Conservation (phyloP, 2,888 invertebrate genomes). For the Habroteleia sp. region DNA sequence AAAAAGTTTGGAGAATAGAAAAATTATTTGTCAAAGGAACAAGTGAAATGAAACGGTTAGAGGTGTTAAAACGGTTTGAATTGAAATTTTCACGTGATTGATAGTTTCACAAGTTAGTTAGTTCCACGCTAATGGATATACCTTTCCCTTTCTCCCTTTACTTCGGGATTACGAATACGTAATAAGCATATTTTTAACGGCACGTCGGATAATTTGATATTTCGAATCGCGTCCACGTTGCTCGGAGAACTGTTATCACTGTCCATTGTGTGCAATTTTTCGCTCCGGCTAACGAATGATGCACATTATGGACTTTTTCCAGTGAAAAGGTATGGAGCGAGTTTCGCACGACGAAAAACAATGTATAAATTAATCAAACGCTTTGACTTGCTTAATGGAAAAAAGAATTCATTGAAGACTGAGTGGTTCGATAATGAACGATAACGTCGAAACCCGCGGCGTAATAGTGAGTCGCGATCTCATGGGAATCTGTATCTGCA, state of each 20-base stretch:
- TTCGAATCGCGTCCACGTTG: no score
- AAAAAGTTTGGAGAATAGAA: not conserved
- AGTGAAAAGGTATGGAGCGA: not conserved
- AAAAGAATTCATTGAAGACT: slow-evolving; percentile 11
- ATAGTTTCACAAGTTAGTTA: slow-evolving; percentile 2
- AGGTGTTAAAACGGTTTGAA: slow-evolving; percentile 12
- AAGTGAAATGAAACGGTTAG: slow-evolving; percentile 1
- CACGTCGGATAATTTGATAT: no score
- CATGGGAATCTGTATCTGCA: slow-evolving; percentile 62
- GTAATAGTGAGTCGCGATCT: slow-evolving; percentile 35
- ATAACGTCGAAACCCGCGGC: slow-evolving; percentile 48
- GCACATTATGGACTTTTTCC: no score
- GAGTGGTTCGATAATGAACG: slow-evolving; percentile 41
- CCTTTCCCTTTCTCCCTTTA: not conserved
- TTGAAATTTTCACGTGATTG: slow-evolving; percentile 13
- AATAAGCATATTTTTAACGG: no score
- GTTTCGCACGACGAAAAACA: slow-evolving; percentile 37
- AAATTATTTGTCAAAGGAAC: not conserved
- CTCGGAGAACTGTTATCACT: no score
- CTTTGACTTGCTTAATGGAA: not conserved
- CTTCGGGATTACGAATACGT: slow-evolving; percentile 11
- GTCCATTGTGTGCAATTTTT: no score
- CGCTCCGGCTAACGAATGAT: no score
- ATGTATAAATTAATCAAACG: slow-evolving; percentile 50
- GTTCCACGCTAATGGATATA: slow-evolving; percentile 11